Base-by-base conservation (phyloP, 2,113 vertebrate species). In the Lota lota region DNA sequence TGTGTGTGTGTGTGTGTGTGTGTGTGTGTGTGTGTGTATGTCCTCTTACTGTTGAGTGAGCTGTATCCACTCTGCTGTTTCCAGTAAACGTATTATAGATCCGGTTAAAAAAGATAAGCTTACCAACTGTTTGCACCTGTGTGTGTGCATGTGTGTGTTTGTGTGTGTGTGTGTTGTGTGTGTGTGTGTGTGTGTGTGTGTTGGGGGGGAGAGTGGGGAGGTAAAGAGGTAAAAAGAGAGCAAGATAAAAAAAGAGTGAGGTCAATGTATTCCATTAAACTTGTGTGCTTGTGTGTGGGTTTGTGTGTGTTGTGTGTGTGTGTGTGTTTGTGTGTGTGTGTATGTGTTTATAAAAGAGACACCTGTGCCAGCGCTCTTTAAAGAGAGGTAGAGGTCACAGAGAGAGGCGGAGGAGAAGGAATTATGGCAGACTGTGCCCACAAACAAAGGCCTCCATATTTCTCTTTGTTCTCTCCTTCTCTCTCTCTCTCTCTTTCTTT, bases 361-460 rank as follows among this genome's bases (percentile, higher is more conserved):
- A 89, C 88, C 89, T 89, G 88, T 87, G 87, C 83, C 82, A 86
- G 20, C 79, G 83, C 76, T 81, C 74, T 67, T 73, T 85, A 83
- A 87, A 89, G 82, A 63, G 83, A 83, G 83, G 72, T 79, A 85
- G 80, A 88, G 87, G 87, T 86, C 83, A 89, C 84, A 86, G 77
- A 75, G 83, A 82, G 86, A 87, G 68, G 83, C 85, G 68, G 83
- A 79, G 84, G 82, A 86, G 85, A 80, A 81, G 85, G 78, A 89
- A 76, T 88, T 85, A 83, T 80, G 76, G 83, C 84, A 65, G 86
- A 85, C 88, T 88, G 85, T 91, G 89, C 83, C 91, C 86, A 87
- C 89, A 90, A 88, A 90, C 89, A 90, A 91, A 91, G 87, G 83
- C 86, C 83, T 70, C 74, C 53, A 56, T 56, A 73, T 79, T 80